phyloP scores from a whole-genome alignment of 2,113 vertebrate species.

The Bucco capensis region DNA sequence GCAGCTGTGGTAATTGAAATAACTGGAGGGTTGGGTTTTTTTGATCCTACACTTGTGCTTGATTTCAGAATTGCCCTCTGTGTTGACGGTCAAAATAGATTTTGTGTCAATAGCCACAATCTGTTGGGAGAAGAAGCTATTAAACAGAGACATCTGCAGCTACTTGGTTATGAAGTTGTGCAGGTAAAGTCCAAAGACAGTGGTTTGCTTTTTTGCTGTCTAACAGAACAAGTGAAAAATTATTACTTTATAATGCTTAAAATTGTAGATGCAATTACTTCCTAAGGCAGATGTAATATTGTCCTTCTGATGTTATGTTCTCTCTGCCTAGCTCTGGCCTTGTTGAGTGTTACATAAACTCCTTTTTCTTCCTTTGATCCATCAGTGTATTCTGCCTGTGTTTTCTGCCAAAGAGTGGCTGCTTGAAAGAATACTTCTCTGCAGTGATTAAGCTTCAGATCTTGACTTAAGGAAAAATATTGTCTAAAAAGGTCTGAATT shows the following conservation, averaged over 20 bases:
- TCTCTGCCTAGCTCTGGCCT: neutral
- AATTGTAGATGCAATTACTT: neutral
- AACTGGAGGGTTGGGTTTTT: too few relatives aligned
- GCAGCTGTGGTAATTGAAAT: neutral
- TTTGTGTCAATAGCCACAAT: constrained; percentile 74
- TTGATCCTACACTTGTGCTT: neutral
- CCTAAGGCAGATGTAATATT: neutral
- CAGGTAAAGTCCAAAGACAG: constrained; percentile 74
- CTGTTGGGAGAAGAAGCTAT: constrained; percentile 87
- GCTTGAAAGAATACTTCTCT: neutral
- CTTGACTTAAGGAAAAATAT: neutral
- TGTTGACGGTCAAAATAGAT: constrained; percentile 85
- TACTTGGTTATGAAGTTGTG: constrained; percentile 89
- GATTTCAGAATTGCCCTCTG: constrained; percentile 78
- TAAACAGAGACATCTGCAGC: constrained; percentile 87
- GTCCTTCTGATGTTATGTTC: neutral
- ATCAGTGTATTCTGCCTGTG: neutral
- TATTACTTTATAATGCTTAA: neutral
- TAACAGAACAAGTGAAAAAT: neutral
- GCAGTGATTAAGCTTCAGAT: neutral
- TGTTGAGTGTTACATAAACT: neutral
- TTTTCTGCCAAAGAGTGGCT: neutral
- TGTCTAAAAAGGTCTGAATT: neutral
- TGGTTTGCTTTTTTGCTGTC: neutral
- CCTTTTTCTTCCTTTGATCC: neutral